Conservation (phyloP, 2,888 invertebrate species). For the Mycalesis mineus region DNA sequence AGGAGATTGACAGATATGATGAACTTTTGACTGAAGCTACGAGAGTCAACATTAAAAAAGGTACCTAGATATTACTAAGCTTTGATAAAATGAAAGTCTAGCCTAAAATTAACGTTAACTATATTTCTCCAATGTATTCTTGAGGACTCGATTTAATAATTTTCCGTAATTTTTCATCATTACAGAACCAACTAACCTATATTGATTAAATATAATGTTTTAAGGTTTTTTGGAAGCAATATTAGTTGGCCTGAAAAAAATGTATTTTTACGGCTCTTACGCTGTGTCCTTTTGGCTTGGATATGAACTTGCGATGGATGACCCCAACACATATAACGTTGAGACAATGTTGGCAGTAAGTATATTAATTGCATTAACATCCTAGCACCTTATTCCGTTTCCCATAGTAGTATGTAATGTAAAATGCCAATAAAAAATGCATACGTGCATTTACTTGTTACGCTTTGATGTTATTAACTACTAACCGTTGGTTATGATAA, state of each 20-base stretch:
- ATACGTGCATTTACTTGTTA: no score
- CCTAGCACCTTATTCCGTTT: no score
- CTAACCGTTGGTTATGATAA: no score
- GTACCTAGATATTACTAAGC: slow-evolving; percentile 28
- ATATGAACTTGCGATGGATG: slow-evolving; percentile 80
- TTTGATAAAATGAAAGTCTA: no score
- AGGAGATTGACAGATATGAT: slow-evolving; percentile 83
- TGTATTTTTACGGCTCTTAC: slow-evolving; percentile 87
- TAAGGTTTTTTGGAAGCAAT: slow-evolving; percentile 68
- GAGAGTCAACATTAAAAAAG: slow-evolving; percentile 83
- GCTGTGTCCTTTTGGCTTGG: slow-evolving; percentile 92
- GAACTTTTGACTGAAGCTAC: slow-evolving; percentile 78
- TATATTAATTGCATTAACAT: slow-evolving; percentile 21
- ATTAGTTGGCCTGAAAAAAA: slow-evolving; percentile 84
- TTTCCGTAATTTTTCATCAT: no score
- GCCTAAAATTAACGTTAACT: no score
- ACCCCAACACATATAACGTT: slow-evolving; percentile 77
- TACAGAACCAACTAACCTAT: background rate
- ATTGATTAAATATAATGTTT: background rate
- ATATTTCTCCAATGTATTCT: no score
- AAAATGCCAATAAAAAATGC: no score
- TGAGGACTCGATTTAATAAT: no score
- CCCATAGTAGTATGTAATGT: no score
- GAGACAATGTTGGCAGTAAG: slow-evolving; percentile 85
- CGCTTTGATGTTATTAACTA: no score